These are phyloP conservation scores for Urosaurus nigricauda DNA, from an alignment of 2,797 vertebrate species.

Conservation along the genomic window DNA sequence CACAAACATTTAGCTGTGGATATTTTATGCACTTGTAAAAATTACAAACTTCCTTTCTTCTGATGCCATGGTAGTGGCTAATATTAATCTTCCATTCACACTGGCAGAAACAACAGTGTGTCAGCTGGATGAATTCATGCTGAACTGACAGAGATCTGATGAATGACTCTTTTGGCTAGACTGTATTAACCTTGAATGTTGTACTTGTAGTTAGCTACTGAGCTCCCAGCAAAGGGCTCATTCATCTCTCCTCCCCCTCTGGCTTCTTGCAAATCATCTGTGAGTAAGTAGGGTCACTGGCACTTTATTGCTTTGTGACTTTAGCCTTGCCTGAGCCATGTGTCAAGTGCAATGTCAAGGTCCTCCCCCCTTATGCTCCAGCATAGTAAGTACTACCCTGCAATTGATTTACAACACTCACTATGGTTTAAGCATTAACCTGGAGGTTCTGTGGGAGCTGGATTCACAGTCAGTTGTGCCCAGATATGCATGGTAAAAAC, in stretches of 20 bases:
- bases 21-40: not conserved
- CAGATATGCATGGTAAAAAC: slow-evolving; percentile 38
- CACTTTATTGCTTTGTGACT: slow-evolving; percentile 26
- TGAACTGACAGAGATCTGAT: slow-evolving; percentile 25
- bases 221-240: slow-evolving; percentile 24
- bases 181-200: slow-evolving; percentile 24
- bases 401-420: slow-evolving; percentile 43
- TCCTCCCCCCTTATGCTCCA: slow-evolving; percentile 42
- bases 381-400: slow-evolving; percentile 12
- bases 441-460: slow-evolving; percentile 31
- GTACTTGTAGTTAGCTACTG: slow-evolving; percentile 24
- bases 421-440: slow-evolving; percentile 55
- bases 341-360: slow-evolving; percentile 38
- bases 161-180: slow-evolving; percentile 25
- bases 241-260: not conserved
- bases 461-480: slow-evolving; percentile 38
- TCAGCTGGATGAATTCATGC: not conserved
- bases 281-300: slow-evolving; percentile 44
- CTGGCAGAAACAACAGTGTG: slow-evolving; percentile 10
- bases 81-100: not conserved
- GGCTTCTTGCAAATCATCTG: slow-evolving; percentile 18
- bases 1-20: slow-evolving; percentile 14
- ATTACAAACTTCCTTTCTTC: slow-evolving; percentile 21
- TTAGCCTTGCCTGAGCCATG: slow-evolving; percentile 13
- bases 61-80: not conserved